Evolutionary conservation across 2,888 invertebrate genomes (phyloP).

Genomic region (Linyphia triangularis): DNA sequence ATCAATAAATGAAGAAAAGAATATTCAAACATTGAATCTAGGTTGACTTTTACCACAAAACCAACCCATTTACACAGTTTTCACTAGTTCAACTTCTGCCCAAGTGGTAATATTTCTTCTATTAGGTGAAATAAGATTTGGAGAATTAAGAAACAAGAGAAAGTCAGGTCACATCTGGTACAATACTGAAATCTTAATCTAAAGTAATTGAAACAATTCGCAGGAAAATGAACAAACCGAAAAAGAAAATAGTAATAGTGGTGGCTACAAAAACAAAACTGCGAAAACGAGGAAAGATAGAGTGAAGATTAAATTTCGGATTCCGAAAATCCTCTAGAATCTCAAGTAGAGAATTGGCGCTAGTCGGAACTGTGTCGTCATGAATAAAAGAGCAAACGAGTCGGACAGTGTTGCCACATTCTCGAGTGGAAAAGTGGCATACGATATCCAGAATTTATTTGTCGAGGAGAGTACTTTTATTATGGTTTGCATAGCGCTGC

Average conservation of each 20-base stretch:
- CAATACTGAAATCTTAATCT: constrained; percentile 44
- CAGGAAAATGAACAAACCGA: constrained; percentile 45
- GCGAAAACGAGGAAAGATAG: neutral
- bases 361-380: constrained; percentile 16
- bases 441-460: constrained; percentile 34
- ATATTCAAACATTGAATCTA: too few species aligned
- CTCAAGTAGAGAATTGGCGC: constrained; percentile 49
- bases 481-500: constrained; percentile 4
- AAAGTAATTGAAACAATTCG: constrained; percentile 57
- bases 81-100: too few species aligned
- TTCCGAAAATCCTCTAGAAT: constrained; percentile 50
- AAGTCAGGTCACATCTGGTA: constrained; percentile 31
- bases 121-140: neutral
- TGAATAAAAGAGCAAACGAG: constrained; percentile 44
- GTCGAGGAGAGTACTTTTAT: neutral
- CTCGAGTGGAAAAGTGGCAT: constrained; percentile 12
- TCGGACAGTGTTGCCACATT: constrained; percentile 26
- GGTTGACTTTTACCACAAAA: too few species aligned
- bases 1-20: neutral
- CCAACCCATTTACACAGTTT: too few species aligned
- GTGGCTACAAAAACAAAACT: neutral
- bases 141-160: neutral
- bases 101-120: too few species aligned
- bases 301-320: constrained; percentile 50
- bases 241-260: constrained; percentile 21